Evolutionary conservation across 2,797 vertebrate species (phyloP), one percentile per base, ranked within the genome.

Genomic region (Acomys russatus): DNA sequence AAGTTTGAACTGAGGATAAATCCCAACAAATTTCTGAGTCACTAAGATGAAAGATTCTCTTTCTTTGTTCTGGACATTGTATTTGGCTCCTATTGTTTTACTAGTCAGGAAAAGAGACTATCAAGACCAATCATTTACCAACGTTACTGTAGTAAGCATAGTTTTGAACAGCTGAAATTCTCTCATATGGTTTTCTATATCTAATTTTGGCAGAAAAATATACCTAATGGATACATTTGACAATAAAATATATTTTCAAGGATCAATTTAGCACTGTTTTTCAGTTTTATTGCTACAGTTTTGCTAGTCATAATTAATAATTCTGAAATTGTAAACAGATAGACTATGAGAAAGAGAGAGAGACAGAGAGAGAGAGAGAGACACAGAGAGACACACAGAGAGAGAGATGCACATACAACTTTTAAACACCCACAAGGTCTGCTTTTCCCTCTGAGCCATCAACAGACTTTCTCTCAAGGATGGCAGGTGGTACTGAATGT

Each of bases 41-140:
- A 78, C 17, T 35, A 87, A 44, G 30, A 14, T 66, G 10, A 30
- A 63, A 22, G 22, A 49, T 88, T 63, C 4, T 11, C 1, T 74
- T 66, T 25, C 9, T 82, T 91, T 92, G 3, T 86, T 93, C 73
- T 78, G 11, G 7, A 1, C n/a, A 94, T 77, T 44, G 61, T 74
- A 51, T 73, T 88, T 38, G 25, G 17, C 49, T 93, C 0, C 7
- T n/a, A 0, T 78, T 73, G 88, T 63, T 4, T 63, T 79, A 2
- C 25, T 87, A 8, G 76, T 78, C 91, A 17, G 51, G 6, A 70
- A 92, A 95, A 85, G 2, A 74, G 1, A 78, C 23, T n/a, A 44
- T 33, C 10, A 73, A 94, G 68, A 51, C 0, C 3, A 3, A 30
- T 73, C 49, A 1, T 76, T 76, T 92, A 14, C 28, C 11, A 66